Evolutionary conservation across 1,140 invertebrate genomes (phyloP).

Genomic region (Venturia canescens): DNA sequence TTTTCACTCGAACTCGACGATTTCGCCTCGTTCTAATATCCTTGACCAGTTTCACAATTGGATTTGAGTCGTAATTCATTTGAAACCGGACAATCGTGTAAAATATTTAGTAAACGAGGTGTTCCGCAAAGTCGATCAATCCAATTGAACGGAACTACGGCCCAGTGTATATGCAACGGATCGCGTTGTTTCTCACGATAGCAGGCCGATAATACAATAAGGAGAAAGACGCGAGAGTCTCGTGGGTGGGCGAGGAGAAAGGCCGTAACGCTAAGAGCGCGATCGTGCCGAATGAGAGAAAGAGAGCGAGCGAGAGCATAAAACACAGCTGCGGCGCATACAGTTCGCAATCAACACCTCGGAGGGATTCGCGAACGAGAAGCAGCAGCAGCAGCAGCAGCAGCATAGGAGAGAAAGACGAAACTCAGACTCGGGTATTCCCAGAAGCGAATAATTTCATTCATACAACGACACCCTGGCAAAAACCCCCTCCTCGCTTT

Average conservation of each 20-base stretch:
- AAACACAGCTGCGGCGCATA: constrained; percentile 67
- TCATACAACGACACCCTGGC: constrained; percentile 71
- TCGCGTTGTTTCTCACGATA: constrained; percentile 16
- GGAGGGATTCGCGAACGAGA: constrained; percentile 13
- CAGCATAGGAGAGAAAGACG: constrained; percentile 12
- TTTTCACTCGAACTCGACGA: no score
- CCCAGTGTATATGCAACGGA: constrained; percentile 17
- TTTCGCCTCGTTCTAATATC: no score
- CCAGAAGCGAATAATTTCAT: constrained; percentile 76
- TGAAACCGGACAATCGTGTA: no score
- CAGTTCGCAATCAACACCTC: constrained; percentile 66
- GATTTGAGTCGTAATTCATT: no score
- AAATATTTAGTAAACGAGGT: no score
- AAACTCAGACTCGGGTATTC: constrained; percentile 62
- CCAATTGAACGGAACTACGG: not conserved
- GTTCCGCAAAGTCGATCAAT: not conserved
- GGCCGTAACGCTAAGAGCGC: constrained; percentile 53
- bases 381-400: not conserved
- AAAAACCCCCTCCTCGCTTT: constrained; percentile 56
- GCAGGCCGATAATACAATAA: constrained; percentile 49
- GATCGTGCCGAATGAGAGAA: constrained; percentile 51
- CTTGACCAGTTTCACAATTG: no score
- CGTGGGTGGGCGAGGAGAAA: constrained; percentile 12
- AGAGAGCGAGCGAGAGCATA: constrained; percentile 57
- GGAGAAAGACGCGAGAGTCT: constrained; percentile 20